A percentile compares a stretch with the other conserved stretches of the same genome.
Conservation (phyloP, 2,888 invertebrate genomes). For the Scaptomyza flava region DNA sequence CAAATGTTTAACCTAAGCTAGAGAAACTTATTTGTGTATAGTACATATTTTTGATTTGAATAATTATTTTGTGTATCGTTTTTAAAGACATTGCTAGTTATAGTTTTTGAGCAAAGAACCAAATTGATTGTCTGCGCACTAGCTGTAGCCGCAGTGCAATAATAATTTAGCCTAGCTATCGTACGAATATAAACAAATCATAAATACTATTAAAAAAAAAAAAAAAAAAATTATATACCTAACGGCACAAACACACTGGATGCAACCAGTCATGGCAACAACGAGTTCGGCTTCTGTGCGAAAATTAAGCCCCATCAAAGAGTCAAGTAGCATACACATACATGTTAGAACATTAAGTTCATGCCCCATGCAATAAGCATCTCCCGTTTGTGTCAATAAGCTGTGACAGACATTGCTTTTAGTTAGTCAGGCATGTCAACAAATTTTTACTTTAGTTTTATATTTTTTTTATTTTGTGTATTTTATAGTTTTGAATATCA, state of each 20-base stretch:
- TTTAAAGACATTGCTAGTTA: background rate
- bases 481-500: constrained; percentile 44
- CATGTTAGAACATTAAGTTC: background rate
- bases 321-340: background rate
- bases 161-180: constrained; percentile 12
- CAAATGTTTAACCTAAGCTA: background rate
- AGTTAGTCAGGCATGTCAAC: background rate
- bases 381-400: background rate
- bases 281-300: constrained; percentile 1
- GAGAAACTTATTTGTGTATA: background rate
- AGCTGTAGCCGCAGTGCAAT: constrained; percentile 33
- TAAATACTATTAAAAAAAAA: background rate
- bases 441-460: constrained; percentile 2
- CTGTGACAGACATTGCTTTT: background rate
- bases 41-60: background rate
- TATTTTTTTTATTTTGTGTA: constrained; percentile 32
- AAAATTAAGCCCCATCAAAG: background rate
- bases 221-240: background rate
- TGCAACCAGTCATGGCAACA: constrained; percentile 12
- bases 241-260: constrained; percentile 1
- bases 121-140: constrained; percentile 54
- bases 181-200: background rate
- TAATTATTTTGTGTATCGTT: background rate
- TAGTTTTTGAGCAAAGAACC: constrained; percentile 13
- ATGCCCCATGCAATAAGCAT: constrained; percentile 40